phyloP scores from a whole-genome alignment of 2,888 invertebrate genomes.

The Spodoptera littoralis region DNA sequence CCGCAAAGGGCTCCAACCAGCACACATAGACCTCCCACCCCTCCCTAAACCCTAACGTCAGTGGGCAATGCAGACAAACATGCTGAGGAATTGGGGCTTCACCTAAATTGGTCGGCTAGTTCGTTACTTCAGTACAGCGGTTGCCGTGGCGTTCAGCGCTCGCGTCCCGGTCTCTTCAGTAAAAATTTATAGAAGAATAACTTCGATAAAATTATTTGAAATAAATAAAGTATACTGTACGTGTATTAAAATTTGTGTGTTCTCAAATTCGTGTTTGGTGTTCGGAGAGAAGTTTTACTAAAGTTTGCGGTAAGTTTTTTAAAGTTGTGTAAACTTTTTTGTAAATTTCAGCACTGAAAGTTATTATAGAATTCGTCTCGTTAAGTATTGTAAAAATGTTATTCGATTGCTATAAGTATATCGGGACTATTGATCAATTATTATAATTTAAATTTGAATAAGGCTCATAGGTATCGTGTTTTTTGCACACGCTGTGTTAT shows the following conservation, averaged over 20 bases:
- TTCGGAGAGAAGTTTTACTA: slow-evolving; percentile 38
- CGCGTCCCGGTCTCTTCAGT: slow-evolving; percentile 26
- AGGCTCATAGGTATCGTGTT: too few relatives aligned
- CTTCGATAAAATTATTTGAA: slow-evolving; percentile 33
- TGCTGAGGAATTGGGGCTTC: slow-evolving; percentile 33
- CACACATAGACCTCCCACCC: slow-evolving; percentile 35
- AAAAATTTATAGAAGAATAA: slow-evolving; percentile 22
- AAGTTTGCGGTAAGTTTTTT: slow-evolving; percentile 54
- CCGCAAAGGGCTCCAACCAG: slow-evolving; percentile 46
- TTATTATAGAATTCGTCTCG: too few relatives aligned
- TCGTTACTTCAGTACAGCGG: slow-evolving; percentile 44
- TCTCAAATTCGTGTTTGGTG: slow-evolving; percentile 28
- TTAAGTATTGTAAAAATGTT: too few relatives aligned
- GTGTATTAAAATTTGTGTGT: slow-evolving; percentile 38
- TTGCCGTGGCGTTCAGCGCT: slow-evolving; percentile 45
- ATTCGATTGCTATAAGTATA: too few relatives aligned
- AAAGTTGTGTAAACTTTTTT: slow-evolving; percentile 53
- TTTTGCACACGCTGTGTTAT: too few relatives aligned
- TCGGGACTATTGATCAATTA: too few relatives aligned
- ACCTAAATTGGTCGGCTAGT: slow-evolving; percentile 35
- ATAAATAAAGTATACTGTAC: slow-evolving; percentile 15
- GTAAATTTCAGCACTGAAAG: not conserved
- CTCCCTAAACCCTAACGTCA: slow-evolving; percentile 34
- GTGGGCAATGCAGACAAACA: slow-evolving; percentile 51
- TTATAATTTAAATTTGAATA: too few relatives aligned